Evolutionary conservation across 2,113 vertebrate genomes (phyloP).

Genomic region (Rhodinocichla rosea): DNA sequence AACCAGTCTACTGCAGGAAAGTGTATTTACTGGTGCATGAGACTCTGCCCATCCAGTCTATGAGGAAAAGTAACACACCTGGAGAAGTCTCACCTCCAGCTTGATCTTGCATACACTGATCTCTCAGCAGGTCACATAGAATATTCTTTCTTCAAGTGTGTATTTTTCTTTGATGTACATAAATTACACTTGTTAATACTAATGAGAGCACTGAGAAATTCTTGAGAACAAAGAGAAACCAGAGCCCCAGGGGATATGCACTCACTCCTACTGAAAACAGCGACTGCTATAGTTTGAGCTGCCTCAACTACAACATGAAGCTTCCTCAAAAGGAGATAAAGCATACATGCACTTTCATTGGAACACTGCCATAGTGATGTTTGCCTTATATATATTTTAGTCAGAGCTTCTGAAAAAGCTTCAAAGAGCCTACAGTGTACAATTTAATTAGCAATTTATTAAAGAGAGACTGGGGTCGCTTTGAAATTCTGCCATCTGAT

Average conservation of each 20-base stretch:
- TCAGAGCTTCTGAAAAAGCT: constrained; percentile 39
- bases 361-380: not conserved
- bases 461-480: not conserved
- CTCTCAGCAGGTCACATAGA: not conserved
- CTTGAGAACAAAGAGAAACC: constrained; percentile 5
- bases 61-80: not conserved
- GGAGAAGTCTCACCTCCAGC: not conserved
- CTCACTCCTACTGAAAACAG: not conserved
- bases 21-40: not conserved
- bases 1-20: not conserved
- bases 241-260: not conserved
- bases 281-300: not conserved
- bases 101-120: not conserved
- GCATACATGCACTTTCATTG: not conserved
- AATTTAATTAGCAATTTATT: constrained; percentile 45
- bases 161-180: not conserved
- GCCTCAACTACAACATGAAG: not conserved
- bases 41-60: not conserved
- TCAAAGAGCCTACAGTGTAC: constrained; percentile 23
- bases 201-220: constrained; percentile 6
- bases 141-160: not conserved
- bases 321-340: not conserved
- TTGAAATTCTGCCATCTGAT: constrained; percentile 41
- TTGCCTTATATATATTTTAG: not conserved
- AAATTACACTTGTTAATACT: not conserved